phyloP scores from a whole-genome alignment of 2,797 vertebrate genomes.

The Phoeniculus purpureus region DNA sequence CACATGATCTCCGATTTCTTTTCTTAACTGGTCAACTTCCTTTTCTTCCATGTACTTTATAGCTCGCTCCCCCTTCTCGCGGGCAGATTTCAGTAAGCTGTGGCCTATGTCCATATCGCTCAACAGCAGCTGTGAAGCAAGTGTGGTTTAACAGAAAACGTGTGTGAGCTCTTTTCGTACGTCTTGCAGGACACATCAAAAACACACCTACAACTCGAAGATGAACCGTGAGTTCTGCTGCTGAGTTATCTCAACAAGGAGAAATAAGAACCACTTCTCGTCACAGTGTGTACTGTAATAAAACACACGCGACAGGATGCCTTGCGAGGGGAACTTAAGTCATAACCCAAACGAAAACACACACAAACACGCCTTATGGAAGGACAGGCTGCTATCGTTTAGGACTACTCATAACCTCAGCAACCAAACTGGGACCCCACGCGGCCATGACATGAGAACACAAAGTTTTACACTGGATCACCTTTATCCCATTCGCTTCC shows the following conservation, averaged over 20 bases:
- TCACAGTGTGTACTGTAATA: neutral
- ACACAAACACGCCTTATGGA: neutral
- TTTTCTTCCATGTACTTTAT: conserved; percentile 84
- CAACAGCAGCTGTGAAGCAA: conserved; percentile 75
- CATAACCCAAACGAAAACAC: neutral
- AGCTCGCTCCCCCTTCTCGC: conserved; percentile 87
- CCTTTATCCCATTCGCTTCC: neutral
- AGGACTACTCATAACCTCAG: neutral
- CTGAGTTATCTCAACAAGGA: neutral
- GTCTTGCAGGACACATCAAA: no score
- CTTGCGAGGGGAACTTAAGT: neutral
- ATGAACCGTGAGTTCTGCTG: neutral
- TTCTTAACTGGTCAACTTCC: conserved; percentile 83
- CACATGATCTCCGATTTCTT: conserved; percentile 81
- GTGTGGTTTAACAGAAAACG: neutral
- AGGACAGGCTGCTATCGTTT: neutral
- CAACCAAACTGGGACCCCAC: neutral
- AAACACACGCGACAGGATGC: neutral
- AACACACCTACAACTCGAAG: neutral
- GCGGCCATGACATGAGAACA: neutral
- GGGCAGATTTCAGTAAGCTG: conserved; percentile 86
- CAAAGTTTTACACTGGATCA: neutral
- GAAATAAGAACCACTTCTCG: neutral
- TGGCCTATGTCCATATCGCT: conserved; percentile 92
- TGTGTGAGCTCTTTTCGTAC: neutral